Percentiles rank a stretch among this genome's conserved stretches.
Evolutionary conservation across 2,113 vertebrate species (phyloP).

Genomic region (Lophius piscatorius): DNA sequence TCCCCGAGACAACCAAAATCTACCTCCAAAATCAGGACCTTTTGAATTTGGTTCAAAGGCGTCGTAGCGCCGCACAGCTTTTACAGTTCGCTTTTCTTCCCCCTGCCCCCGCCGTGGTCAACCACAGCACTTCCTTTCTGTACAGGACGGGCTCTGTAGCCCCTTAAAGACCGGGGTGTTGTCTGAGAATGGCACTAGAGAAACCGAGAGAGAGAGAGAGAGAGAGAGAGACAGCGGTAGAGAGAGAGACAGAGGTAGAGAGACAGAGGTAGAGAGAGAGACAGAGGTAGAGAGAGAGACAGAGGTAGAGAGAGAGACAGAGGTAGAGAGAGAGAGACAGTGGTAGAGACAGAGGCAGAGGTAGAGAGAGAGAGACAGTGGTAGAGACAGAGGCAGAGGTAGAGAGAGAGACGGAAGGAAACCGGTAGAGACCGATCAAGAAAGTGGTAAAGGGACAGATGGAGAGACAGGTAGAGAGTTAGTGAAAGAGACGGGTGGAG

Average conservation of each 20-base stretch:
- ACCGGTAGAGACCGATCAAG: too few relatives aligned
- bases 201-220: constrained; percentile 30
- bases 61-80: neutral
- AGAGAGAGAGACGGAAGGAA: constrained; percentile 20
- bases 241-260: constrained; percentile 1
- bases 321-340: constrained; percentile 31
- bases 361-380: neutral
- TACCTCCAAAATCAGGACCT: neutral
- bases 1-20: neutral
- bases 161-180: constrained; percentile 72
- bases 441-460: too few relatives aligned
- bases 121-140: neutral
- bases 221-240: constrained; percentile 16
- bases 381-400: neutral
- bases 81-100: neutral
- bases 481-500: too few relatives aligned
- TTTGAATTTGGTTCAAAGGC: neutral
- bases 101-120: neutral
- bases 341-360: constrained; percentile 18
- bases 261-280: constrained; percentile 1
- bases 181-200: constrained; percentile 75
- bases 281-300: neutral
- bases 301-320: constrained; percentile 17
- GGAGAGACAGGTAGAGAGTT: too few relatives aligned
- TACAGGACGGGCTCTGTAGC: constrained; percentile 19